A percentile compares a stretch with the other conserved stretches of the same genome.
phyloP scores from a whole-genome alignment of 2,797 vertebrate genomes.

The Tachyglossus aculeatus region DNA sequence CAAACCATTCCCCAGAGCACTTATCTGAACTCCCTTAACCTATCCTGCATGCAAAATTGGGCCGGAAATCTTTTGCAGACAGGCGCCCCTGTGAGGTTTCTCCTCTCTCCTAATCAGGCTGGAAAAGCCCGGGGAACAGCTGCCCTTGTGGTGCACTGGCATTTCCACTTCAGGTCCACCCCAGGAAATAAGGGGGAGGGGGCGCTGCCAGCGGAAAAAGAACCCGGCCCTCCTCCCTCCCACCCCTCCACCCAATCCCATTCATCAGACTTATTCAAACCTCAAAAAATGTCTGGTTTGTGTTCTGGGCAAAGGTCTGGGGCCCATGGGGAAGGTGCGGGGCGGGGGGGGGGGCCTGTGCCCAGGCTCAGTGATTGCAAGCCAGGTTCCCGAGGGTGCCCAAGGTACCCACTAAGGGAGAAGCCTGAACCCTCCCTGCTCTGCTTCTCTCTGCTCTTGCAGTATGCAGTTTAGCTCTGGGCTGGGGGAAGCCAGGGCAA shows the following conservation, averaged over 20 bases:
- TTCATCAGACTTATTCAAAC: neutral
- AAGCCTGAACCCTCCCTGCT: neutral
- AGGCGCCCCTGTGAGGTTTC: conserved; percentile 1
- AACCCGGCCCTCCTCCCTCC: neutral
- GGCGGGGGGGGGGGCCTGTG: neutral
- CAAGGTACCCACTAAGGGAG: neutral
- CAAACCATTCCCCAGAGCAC: neutral
- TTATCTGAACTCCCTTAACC: neutral
- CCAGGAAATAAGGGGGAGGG: neutral
- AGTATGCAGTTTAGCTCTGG: neutral
- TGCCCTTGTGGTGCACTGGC: neutral
- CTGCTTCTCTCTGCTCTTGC: neutral
- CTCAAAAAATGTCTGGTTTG: neutral
- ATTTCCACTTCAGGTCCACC: neutral
- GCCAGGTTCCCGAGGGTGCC: neutral
- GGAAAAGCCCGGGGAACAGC: neutral
- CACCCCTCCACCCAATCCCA: neutral
- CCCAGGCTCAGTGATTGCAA: neutral
- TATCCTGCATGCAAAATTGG: neutral
- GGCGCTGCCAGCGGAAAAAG: neutral
- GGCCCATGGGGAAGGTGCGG: neutral
- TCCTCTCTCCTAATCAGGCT: neutral
- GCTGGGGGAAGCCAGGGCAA: neutral
- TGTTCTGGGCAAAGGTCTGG: neutral
- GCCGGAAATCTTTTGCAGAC: conserved; percentile 8